Conservation (phyloP, 2,888 invertebrate genomes). For the Lymantria monacha region DNA sequence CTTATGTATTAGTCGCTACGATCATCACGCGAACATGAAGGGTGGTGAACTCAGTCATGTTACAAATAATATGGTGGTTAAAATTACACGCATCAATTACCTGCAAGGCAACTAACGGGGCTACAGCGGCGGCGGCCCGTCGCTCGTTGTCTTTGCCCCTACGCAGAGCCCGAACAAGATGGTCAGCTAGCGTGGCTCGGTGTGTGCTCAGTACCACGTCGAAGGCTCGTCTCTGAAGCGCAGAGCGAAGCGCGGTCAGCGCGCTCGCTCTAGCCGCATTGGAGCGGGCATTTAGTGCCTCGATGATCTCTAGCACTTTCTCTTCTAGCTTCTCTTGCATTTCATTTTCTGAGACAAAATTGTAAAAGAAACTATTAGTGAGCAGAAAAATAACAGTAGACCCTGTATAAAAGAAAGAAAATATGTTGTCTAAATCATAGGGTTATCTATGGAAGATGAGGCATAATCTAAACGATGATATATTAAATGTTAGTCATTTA, state of each 20-base stretch:
- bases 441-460: too few species aligned
- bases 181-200: slow-evolving; percentile 90
- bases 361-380: not conserved
- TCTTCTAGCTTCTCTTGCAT: slow-evolving; percentile 89
- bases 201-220: slow-evolving; percentile 90
- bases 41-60: too few species aligned
- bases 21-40: too few species aligned
- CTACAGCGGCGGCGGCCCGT: slow-evolving; percentile 90
- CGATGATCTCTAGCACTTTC: slow-evolving; percentile 92
- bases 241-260: slow-evolving; percentile 86
- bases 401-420: too few species aligned
- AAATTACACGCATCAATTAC: slow-evolving; percentile 58
- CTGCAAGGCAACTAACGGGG: slow-evolving; percentile 91
- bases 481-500: too few species aligned
- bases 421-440: too few species aligned
- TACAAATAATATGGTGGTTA: too few species aligned
- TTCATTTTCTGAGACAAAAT: slow-evolving; percentile 66
- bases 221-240: slow-evolving; percentile 89
- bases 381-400: too few species aligned
- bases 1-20: too few species aligned
- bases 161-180: slow-evolving; percentile 90
- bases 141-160: slow-evolving; percentile 93
- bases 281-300: slow-evolving; percentile 94
- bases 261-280: slow-evolving; percentile 90
- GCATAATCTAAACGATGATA: too few species aligned